Evolutionary conservation across 2,888 invertebrate species (phyloP), one percentile per base, ranked within the genome.

Genomic region (Dolomedes plantarius): DNA sequence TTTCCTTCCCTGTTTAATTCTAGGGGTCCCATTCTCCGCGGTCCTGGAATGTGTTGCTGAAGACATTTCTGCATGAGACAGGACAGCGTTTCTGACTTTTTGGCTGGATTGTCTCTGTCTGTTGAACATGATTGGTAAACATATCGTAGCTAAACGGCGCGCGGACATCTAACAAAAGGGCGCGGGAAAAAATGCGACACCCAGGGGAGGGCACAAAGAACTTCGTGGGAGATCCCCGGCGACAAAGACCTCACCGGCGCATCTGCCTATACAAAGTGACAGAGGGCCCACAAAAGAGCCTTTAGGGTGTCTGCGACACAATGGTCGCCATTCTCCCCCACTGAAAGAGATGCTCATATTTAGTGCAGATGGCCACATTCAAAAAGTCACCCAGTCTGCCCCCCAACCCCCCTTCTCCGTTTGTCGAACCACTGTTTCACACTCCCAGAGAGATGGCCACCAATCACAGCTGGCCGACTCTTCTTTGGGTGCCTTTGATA

Each of bases 221-320:
- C 79, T 32, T 75, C 86, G 86, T 86, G 86, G 79, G 86, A 71
- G 86, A 86, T 68, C 78, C 72, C 39, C 41, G 36, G 29, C 75
- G 86, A 86, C 86, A 86, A 86, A 86, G 86, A 86, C 79, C 86
- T 86, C 86, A 86, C 68, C 64, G 79, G 68, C 79, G 86, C 86
- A 86, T 86, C 86, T 86, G 86, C 79, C 79, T 74, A 69, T 75
- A 62, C 50, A 74, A 81, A 74, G 74, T 81, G 81, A 81, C 81
- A 81, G 68, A 75, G 31, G 62, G 32, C 75, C 50, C 28, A 85
- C 79, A 79, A 86, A 73, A 64, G 79, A 67, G 29, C 28, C 65
- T 76, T 71, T 62, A 36, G 72, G 64, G 64, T 56, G 69, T 32
- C 76, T 36, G 16, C 1, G 19, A 27, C 56, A 73, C 67, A 81